Percentiles rank a stretch among this genome's conserved stretches.
Conservation (phyloP, 2,888 invertebrate genomes). For the Shargacucullia verbasci region DNA sequence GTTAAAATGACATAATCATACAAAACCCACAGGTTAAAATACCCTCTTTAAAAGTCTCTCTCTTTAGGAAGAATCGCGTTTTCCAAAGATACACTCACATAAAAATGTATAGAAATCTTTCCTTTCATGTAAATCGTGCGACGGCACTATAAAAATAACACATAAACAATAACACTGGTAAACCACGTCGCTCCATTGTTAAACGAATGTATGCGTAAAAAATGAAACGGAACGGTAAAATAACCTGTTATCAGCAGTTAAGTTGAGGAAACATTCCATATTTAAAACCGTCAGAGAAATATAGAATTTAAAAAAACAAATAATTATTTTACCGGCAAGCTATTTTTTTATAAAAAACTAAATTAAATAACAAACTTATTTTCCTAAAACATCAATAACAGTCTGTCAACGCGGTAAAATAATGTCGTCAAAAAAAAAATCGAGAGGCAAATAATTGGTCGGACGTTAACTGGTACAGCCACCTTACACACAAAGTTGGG, state of each 20-base stretch:
- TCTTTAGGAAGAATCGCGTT: slow-evolving; percentile 12
- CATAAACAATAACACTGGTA: slow-evolving; percentile 52
- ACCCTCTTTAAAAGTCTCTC: slow-evolving; percentile 15
- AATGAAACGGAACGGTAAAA: slow-evolving; percentile 38
- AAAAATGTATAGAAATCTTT: slow-evolving; percentile 37
- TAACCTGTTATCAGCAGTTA: slow-evolving; percentile 32
- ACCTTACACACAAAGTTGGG: slow-evolving; percentile 50
- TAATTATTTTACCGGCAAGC: no score
- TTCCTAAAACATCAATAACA: no score
- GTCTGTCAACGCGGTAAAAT: neutral
- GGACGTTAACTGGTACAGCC: slow-evolving; percentile 44
- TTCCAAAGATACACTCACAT: slow-evolving; percentile 22
- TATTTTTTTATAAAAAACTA: no score
- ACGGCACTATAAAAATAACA: slow-evolving; percentile 46
- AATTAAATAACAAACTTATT: no score
- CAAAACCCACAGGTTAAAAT: slow-evolving; percentile 8
- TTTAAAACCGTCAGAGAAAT: no score
- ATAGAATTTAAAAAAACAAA: no score
- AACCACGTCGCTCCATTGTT: slow-evolving; percentile 46
- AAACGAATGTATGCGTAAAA: slow-evolving; percentile 35
- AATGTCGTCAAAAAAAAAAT: slow-evolving; percentile 11
- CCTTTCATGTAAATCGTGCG: slow-evolving; percentile 45
- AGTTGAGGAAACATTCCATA: slow-evolving; percentile 16
- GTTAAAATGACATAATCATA: neutral
- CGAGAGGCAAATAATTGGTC: slow-evolving; percentile 25